These are phyloP conservation scores for Clitarchus hookeri DNA, from an alignment of 2,888 invertebrate species.

Conservation along the genomic window DNA sequence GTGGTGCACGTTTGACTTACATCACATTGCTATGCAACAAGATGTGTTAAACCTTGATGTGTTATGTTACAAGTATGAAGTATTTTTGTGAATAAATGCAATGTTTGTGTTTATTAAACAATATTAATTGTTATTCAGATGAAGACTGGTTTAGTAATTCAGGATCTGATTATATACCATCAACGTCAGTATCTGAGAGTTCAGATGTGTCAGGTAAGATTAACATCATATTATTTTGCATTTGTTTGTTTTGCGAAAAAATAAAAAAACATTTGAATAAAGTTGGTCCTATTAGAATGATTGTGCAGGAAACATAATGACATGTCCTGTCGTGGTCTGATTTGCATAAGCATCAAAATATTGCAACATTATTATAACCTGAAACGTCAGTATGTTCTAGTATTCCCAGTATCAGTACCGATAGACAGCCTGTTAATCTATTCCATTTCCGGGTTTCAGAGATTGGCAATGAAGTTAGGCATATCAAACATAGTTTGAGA, in stretches of 20 bases:
- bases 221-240: neutral
- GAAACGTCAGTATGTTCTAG: no score
- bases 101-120: neutral
- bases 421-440: no score
- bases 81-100: neutral
- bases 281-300: neutral
- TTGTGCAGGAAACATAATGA: no score
- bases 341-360: no score
- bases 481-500: neutral
- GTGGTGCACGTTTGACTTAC: conserved; percentile 24
- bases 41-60: neutral
- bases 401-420: no score
- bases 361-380: no score
- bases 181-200: neutral
- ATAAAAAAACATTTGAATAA: no score
- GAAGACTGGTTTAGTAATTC: neutral
- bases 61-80: neutral
- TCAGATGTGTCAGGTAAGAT: conserved; percentile 11
- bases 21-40: conserved; percentile 21
- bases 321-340: no score
- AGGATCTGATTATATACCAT: neutral
- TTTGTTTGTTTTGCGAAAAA: neutral
- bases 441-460: neutral
- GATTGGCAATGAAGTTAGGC: neutral
- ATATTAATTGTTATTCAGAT: neutral